Evolutionary conservation across 2,888 invertebrate species (phyloP).

Genomic region (Tortricodes alternella): DNA sequence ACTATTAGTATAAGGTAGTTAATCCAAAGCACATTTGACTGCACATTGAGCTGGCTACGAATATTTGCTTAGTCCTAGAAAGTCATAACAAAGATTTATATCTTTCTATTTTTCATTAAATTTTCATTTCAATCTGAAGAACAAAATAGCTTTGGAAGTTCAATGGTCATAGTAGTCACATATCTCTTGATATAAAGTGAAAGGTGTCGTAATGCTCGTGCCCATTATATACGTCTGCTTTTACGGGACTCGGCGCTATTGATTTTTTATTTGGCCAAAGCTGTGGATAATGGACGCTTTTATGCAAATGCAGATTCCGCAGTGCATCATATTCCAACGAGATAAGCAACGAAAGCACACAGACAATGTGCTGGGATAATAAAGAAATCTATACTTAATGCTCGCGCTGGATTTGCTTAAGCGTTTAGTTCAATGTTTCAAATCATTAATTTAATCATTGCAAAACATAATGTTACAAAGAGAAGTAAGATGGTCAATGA

Average conservation of each 20-base stretch:
- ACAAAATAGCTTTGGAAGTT: no score
- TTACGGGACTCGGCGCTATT: constrained; percentile 53
- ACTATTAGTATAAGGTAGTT: no score
- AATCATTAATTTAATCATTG: neutral
- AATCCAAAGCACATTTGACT: no score
- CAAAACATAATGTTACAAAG: no score
- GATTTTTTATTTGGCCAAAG: constrained; percentile 75
- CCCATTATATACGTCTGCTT: constrained; percentile 19
- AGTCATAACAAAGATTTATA: no score
- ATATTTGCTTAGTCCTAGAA: no score
- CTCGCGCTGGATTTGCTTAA: neutral
- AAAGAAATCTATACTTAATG: neutral
- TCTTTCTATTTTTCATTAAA: no score
- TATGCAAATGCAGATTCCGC: constrained; percentile 78
- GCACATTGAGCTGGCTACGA: no score
- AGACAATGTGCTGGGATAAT: constrained; percentile 35
- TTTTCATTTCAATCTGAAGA: no score
- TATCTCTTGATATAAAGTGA: neutral
- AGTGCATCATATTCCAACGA: constrained; percentile 66
- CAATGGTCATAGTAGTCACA: neutral
- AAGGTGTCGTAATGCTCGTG: constrained; percentile 14
- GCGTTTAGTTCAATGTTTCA: neutral
- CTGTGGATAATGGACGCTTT: constrained; percentile 76
- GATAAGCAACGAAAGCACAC: constrained; percentile 39
- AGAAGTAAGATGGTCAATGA: no score